Conservation (phyloP, 2,113 vertebrate genomes). For the Callaeas wilsoni region DNA sequence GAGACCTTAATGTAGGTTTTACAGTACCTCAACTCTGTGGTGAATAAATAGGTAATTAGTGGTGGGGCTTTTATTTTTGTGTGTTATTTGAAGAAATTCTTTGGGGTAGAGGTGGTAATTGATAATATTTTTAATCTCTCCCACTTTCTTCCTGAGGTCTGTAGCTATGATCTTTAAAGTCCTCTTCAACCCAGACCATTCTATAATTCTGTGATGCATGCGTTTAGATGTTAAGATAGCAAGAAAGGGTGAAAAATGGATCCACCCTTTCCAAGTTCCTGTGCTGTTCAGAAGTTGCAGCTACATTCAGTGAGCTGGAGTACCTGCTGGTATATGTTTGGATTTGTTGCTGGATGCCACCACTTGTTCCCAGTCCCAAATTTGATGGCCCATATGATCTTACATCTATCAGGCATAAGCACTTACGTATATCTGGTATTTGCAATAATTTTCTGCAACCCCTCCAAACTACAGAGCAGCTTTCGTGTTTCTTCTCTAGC, state of each 20-base stretch:
- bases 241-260: not conserved
- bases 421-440: not conserved
- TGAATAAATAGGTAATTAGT: not conserved
- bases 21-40: not conserved
- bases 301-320: not conserved
- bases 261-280: not conserved
- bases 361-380: not conserved
- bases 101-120: not conserved
- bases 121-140: not conserved
- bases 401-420: not conserved
- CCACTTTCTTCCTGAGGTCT: not conserved
- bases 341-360: not conserved
- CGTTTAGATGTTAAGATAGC: not conserved
- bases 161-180: not conserved
- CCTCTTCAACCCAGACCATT: not conserved
- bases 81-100: not conserved
- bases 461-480: not conserved
- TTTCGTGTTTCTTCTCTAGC: not conserved
- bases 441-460: not conserved
- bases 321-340: not conserved
- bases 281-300: not conserved
- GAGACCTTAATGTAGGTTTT: not conserved
- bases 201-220: not conserved
- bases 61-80: not conserved
- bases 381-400: not conserved